Conservation (phyloP, 2,888 invertebrate species). For the Flexamia atlantica region DNA sequence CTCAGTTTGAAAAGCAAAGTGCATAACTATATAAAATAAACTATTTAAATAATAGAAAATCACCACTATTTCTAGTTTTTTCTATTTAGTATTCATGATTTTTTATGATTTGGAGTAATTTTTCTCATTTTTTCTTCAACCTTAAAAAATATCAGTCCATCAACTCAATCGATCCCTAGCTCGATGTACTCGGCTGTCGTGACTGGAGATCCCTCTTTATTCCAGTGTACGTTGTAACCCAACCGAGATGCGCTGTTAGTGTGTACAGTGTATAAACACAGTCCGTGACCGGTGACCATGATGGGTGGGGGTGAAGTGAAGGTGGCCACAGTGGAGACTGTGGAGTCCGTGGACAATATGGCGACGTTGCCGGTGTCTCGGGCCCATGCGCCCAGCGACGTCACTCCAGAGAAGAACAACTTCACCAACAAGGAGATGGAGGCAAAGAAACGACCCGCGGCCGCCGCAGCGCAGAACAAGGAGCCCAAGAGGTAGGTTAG, state of each 20-base stretch:
- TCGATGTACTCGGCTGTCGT: slow-evolving; percentile 16
- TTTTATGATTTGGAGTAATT: no score
- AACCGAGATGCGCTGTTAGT: background rate
- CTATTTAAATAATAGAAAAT: no score
- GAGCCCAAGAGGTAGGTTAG: slow-evolving; percentile 82
- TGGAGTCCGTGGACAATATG: slow-evolving; percentile 85
- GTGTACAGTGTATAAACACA: background rate
- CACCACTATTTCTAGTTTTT: no score
- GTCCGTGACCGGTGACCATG: background rate
- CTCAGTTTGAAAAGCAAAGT: no score
- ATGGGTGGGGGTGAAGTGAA: slow-evolving; percentile 80
- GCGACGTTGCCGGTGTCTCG: slow-evolving; percentile 92
- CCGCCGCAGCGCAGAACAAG: slow-evolving; percentile 75
- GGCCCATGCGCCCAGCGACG: slow-evolving; percentile 75
- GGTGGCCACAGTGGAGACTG: slow-evolving; percentile 92
- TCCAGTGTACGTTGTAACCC: background rate
- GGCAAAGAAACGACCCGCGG: slow-evolving; percentile 72
- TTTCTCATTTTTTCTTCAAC: no score
- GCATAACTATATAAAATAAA: no score
- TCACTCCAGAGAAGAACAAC: slow-evolving; percentile 88
- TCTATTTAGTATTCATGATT: no score
- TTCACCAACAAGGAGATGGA: slow-evolving; percentile 77
- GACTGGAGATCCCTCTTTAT: background rate
- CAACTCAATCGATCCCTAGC: no score
- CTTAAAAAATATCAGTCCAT: no score